Conservation (phyloP, 2,888 invertebrate genomes). For the Mamestra brassicae region DNA sequence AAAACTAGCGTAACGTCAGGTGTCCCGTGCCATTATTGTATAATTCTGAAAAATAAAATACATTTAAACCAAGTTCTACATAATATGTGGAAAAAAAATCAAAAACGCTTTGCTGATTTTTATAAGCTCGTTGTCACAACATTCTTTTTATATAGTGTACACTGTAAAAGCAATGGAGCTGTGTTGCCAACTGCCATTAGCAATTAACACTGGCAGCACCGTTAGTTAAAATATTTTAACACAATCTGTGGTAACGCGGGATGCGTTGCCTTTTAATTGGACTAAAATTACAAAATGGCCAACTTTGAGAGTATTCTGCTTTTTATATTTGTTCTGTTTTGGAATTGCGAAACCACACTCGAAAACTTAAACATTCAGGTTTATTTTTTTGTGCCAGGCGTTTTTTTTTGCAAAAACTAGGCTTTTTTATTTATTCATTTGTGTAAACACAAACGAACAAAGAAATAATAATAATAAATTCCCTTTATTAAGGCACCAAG, state of each 20-base stretch:
- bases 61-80: neutral
- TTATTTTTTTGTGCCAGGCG: neutral
- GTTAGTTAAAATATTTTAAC: slow-evolving; percentile 60
- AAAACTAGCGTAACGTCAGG: too few relatives aligned
- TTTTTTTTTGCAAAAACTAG: neutral
- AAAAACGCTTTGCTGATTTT: slow-evolving; percentile 16
- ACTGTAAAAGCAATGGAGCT: slow-evolving; percentile 23
- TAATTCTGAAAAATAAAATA: too few relatives aligned
- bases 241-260: slow-evolving; percentile 44
- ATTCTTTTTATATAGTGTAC: slow-evolving; percentile 17
- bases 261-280: slow-evolving; percentile 38
- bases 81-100: slow-evolving; percentile 1
- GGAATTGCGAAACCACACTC: neutral
- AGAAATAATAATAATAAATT: too few relatives aligned
- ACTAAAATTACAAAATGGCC: slow-evolving; percentile 26
- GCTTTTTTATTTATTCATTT: too few relatives aligned
- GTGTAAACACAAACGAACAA: too few relatives aligned
- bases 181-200: slow-evolving; percentile 38
- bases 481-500: too few relatives aligned
- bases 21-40: too few relatives aligned
- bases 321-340: slow-evolving; percentile 9
- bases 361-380: neutral
- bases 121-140: neutral
- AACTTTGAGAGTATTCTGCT: slow-evolving; percentile 13
- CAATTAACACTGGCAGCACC: slow-evolving; percentile 53